Base-by-base conservation (phyloP, 2,113 vertebrate genomes). In the Ammospiza caudacuta region DNA sequence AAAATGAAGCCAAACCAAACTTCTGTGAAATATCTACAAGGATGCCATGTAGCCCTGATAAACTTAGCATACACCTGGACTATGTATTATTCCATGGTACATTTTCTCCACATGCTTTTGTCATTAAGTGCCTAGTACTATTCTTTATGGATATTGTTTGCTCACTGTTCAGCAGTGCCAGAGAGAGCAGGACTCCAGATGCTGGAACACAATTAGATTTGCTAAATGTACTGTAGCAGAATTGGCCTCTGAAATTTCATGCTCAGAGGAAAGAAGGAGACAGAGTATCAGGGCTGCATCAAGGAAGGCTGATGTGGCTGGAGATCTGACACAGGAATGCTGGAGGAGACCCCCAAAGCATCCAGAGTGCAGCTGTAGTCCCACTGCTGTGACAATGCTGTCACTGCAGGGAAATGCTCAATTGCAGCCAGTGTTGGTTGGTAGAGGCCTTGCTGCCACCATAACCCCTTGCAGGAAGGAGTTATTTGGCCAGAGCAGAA, bases 181-280 rank as follows among this genome's bases (percentile, higher is more conserved):
- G 79, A 69, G 43, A 86, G 43, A 92, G 67, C 85, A 94, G 59
- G 75, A 67, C 68, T 94, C 63, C 85, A 95, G 92, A 94, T 83
- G 83, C 83, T 92, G 76, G 47, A 69, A 31, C 29, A 77, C 86
- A 96, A 94, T 94, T 92, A 62, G 29, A 90, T 97, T 94, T 97
- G 29, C 51, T 89, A 76, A 88, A 86, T 55, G 72, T 63, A 23
- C 68, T 86, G 55, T 27, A 66, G 84, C 69, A 87, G 75, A 94
- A 86, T 6, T 83, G 43, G 75, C 15, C 43, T 88, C 86, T 93
- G 67, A 88, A 83, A 92, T 69, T 58, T 59, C 58, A 67, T 62
- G 59, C 59, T 90, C 24, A 43, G 67, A 62, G 46, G 31, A 87
- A 54, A 76, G 33, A 19, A 89, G 64, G 54, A 84, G 39, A 28